A percentile compares a stretch with the other conserved stretches of the same genome.
Conservation (phyloP, 2,888 invertebrate genomes). For the Torymus aiolomorphi region DNA sequence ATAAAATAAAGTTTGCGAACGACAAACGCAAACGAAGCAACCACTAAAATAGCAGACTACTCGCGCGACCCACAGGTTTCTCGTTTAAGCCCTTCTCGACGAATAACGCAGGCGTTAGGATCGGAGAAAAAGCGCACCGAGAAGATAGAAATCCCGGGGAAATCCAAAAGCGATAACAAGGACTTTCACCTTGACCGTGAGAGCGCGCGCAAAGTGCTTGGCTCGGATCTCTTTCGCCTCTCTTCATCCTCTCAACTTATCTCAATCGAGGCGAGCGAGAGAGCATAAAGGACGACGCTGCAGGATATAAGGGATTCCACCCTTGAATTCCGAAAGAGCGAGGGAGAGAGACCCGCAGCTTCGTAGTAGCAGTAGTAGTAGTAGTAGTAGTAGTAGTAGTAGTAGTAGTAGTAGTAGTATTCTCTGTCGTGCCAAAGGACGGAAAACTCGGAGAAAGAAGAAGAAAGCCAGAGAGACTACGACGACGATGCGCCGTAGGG, state of each 20-base stretch:
- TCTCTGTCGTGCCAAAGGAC: conserved; percentile 59
- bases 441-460: conserved; percentile 26
- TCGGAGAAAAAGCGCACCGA: not conserved
- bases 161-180: conserved; percentile 27
- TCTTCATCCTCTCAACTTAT: not conserved
- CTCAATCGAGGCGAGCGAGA: conserved; percentile 14
- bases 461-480: conserved; percentile 57
- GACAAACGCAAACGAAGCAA: no score
- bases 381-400: no score
- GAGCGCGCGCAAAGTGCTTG: not conserved
- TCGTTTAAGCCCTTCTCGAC: no score
- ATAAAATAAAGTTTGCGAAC: no score
- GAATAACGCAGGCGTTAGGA: not conserved
- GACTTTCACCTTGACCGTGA: conserved; percentile 41
- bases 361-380: no score
- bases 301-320: conserved; percentile 65
- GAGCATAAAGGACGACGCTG: conserved; percentile 41
- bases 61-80: no score
- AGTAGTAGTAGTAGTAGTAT: no score
- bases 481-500: conserved; percentile 58
- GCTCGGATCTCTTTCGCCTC: not conserved
- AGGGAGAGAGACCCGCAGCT: conserved; percentile 19
- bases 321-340: conserved; percentile 66
- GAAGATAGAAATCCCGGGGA: conserved; percentile 14
- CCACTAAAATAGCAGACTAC: no score